These are phyloP conservation scores for Macrotis lagotis DNA, from an alignment of 2,113 vertebrate species.

Conservation along the genomic window DNA sequence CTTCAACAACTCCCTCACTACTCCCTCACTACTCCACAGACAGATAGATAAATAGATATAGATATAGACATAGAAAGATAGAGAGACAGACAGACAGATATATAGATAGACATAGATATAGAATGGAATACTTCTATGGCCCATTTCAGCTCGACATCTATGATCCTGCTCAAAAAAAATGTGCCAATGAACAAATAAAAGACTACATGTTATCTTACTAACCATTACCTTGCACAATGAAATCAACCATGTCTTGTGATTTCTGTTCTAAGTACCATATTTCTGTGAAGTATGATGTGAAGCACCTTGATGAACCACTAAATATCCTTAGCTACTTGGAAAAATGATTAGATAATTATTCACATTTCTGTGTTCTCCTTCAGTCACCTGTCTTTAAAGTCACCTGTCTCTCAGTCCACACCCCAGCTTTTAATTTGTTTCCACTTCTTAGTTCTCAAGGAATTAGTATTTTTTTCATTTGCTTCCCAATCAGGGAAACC, in stretches of 20 bases:
- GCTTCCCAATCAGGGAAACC: not conserved
- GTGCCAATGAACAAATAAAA: not conserved
- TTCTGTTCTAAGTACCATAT: not conserved
- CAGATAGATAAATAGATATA: too few relatives aligned
- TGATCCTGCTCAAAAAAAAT: not conserved
- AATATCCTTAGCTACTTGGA: not conserved
- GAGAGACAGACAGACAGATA: too few relatives aligned
- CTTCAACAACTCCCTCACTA: not conserved
- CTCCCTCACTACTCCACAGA: too few relatives aligned
- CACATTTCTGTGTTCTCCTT: not conserved
- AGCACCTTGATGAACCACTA: not conserved
- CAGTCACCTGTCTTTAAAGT: not conserved
- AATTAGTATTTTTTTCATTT: not conserved
- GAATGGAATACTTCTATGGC: not conserved
- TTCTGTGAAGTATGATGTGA: not conserved
- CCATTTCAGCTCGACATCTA: not conserved
- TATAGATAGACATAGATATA: too few relatives aligned
- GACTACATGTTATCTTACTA: not conserved
- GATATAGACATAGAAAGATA: too few relatives aligned
- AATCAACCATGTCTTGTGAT: not conserved
- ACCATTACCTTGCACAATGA: not conserved
- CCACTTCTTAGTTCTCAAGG: not conserved
- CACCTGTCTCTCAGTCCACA: not conserved
- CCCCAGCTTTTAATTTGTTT: not conserved
- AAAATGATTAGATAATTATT: not conserved